These are phyloP conservation scores for Syndactyla subalaris DNA, from an alignment of 2,797 vertebrate species.

Conservation along the genomic window DNA sequence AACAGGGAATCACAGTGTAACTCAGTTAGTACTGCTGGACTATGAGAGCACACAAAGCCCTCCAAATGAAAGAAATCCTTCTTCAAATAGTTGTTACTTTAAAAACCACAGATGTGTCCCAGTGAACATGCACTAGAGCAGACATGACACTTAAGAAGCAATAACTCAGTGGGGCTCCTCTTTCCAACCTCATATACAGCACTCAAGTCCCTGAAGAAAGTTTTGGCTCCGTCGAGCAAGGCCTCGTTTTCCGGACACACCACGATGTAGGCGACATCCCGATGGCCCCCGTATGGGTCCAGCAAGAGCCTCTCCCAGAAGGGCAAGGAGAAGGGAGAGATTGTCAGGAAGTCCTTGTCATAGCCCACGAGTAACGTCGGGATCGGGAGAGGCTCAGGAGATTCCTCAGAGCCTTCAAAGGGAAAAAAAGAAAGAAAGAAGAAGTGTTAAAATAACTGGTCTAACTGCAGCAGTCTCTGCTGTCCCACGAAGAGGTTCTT, in stretches of 20 bases:
- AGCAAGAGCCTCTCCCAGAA: constrained; percentile 97
- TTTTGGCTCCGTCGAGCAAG: constrained; percentile 88
- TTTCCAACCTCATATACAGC: constrained; percentile 93
- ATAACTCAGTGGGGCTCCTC: neutral
- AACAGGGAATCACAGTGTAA: neutral
- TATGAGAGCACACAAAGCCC: neutral
- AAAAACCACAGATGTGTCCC: neutral
- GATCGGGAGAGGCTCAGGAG: constrained; percentile 94
- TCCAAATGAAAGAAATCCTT: neutral
- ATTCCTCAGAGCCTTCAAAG: constrained; percentile 92
- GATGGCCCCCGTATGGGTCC: constrained; percentile 93
- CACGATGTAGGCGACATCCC: constrained; percentile 94
- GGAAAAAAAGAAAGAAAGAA: neutral
- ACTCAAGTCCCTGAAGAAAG: constrained; percentile 97
- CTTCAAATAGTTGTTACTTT: neutral
- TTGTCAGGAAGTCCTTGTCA: constrained; percentile 93
- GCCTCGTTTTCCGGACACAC: constrained; percentile 93
- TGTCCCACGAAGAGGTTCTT: neutral
- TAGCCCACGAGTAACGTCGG: constrained; percentile 93
- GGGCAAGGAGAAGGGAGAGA: constrained; percentile 93
- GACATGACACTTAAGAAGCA: neutral
- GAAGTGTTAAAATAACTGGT: neutral
- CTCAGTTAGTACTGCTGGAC: neutral
- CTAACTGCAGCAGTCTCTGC: neutral
- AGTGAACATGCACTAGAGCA: neutral